These are phyloP conservation scores for Nomada fabriciana DNA, from an alignment of 2,888 invertebrate species.

Conservation along the genomic window DNA sequence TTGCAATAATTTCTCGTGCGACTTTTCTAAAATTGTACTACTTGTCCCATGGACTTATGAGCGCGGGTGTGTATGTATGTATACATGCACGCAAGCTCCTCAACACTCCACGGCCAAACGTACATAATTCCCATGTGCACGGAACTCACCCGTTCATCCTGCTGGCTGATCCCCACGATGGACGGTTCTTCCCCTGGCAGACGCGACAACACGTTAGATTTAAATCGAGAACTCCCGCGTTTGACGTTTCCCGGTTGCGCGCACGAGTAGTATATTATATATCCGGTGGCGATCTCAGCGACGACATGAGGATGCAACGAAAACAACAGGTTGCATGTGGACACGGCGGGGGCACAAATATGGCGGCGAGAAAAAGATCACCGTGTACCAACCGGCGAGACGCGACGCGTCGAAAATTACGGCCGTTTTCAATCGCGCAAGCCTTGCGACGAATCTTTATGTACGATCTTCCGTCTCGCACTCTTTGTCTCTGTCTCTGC, in stretches of 20 bases:
- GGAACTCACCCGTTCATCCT: slow-evolving; percentile 82
- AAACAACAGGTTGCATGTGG: slow-evolving; percentile 81
- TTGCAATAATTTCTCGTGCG: too few relatives aligned
- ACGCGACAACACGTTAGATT: neutral
- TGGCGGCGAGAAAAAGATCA: slow-evolving; percentile 65
- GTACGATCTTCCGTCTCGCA: neutral
- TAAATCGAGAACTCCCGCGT: slow-evolving; percentile 47
- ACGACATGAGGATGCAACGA: slow-evolving; percentile 69
- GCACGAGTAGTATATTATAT: slow-evolving; percentile 6
- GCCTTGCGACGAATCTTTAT: neutral
- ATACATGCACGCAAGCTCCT: too few relatives aligned
- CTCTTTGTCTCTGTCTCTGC: slow-evolving; percentile 3
- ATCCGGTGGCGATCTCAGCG: slow-evolving; percentile 56
- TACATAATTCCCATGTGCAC: neutral
- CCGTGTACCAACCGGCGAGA: slow-evolving; percentile 28
- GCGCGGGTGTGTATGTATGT: too few relatives aligned
- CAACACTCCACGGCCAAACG: too few relatives aligned
- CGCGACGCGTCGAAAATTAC: neutral
- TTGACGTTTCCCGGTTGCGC: slow-evolving; percentile 19
- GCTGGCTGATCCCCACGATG: slow-evolving; percentile 64
- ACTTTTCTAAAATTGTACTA: too few relatives aligned
- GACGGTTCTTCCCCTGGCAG: slow-evolving; percentile 47
- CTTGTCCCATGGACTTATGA: too few relatives aligned
- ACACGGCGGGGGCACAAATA: slow-evolving; percentile 68
- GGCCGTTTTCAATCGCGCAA: neutral